Base-by-base conservation (phyloP, 1,140 invertebrate genomes). In the Drosophila oshimai region DNA sequence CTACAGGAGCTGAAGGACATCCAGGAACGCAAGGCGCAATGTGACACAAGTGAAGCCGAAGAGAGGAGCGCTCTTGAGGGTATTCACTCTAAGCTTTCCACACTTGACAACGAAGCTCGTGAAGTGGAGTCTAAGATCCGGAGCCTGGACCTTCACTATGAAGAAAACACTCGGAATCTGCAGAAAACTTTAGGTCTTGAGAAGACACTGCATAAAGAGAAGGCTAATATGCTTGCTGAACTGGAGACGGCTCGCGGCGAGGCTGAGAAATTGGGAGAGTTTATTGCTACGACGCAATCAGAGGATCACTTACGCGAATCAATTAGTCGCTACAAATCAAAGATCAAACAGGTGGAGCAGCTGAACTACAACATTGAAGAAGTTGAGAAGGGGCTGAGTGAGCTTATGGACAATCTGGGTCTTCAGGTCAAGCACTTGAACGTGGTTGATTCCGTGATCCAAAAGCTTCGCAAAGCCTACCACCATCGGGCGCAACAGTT, bases 241-340 rank as follows among this genome's bases (percentile, higher is more conserved):
- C 45, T 87, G 29, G 68, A 67, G 15, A 37, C 44, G 22, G 41
- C 20, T 6, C 49, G 68, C 0, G 9, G 13, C 0, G 68, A 60
- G 3, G 84, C 89, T 4, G 37, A 70, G 26, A 41, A 75, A 33
- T 12, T 60, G 18, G 90, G 90, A 0, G 64, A 87, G 7, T 89
- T 77, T 13, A 57, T 84, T 3, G 46, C 50, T 0, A 74, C 75
- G 1, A 62, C 65, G 0, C 24, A 68, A 13, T 50, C 62, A 1
- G 74, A 88, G 22, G 78, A 86, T 2, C 29, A 44, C 10, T 68
- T 84, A 10, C 71, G 39, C 2, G 57, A 91, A 31, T 24, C 31
- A 39, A 81, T 74, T 4, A 75, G 53, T 54, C 72, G 67, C 2
- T 75, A 64, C 44, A 75, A 90, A 47, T 70, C 73, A 0, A 78